Percentiles rank a stretch among this genome's conserved stretches.
Evolutionary conservation across 2,888 invertebrate genomes (phyloP).

Genomic region (Drosophila setosimentum): DNA sequence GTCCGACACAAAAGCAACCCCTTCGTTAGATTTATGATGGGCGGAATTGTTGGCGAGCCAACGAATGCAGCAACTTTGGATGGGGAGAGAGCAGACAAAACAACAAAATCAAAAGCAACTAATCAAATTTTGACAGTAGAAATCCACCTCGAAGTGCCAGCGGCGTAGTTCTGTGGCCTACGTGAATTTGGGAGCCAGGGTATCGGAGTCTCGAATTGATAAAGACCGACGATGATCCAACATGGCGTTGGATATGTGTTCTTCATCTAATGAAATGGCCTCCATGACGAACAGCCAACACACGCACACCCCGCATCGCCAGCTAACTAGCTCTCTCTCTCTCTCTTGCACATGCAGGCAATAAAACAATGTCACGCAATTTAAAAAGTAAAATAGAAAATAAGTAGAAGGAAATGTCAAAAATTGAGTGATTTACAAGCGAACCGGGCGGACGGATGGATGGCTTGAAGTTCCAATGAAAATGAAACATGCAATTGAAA

Average conservation of each 20-base stretch:
- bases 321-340: slow-evolving; percentile 9
- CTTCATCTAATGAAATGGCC: slow-evolving; percentile 68
- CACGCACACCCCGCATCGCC: slow-evolving; percentile 48
- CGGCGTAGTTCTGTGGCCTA: slow-evolving; percentile 39
- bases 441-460: slow-evolving; percentile 51
- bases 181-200: slow-evolving; percentile 15
- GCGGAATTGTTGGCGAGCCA: slow-evolving; percentile 40
- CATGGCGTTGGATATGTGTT: slow-evolving; percentile 51
- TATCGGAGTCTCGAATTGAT: slow-evolving; percentile 37
- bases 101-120: slow-evolving; percentile 73
- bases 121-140: slow-evolving; percentile 83
- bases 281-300: slow-evolving; percentile 57
- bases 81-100: slow-evolving; percentile 26
- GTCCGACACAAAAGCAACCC: slow-evolving; percentile 65
- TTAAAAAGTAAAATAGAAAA: slow-evolving; percentile 67
- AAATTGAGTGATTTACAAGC: slow-evolving; percentile 85
- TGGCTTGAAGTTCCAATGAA: slow-evolving; percentile 64
- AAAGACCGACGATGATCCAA: slow-evolving; percentile 25
- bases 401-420: slow-evolving; percentile 78
- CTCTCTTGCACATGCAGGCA: slow-evolving; percentile 71
- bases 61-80: slow-evolving; percentile 7
- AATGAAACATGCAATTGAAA: slow-evolving; percentile 54
- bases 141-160: slow-evolving; percentile 78
- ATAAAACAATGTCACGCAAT: slow-evolving; percentile 86
- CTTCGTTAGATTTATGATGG: slow-evolving; percentile 76